Conservation (phyloP, 2,113 vertebrate species). For the Struthidea cinerea region DNA sequence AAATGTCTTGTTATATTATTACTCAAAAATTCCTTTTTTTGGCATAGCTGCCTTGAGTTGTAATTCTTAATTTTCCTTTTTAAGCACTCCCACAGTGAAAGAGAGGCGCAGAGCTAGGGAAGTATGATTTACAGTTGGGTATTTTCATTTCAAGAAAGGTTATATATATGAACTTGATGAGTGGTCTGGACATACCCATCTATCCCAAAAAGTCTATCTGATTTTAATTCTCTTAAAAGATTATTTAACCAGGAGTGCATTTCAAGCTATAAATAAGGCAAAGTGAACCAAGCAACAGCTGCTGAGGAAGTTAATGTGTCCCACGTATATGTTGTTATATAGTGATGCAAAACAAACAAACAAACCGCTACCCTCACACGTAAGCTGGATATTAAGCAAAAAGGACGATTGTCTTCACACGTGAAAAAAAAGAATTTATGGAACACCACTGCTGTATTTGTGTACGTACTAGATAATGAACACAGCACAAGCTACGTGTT, state of each 20-base stretch:
- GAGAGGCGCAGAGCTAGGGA: neutral
- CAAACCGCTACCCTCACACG: neutral
- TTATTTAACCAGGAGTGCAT: conserved; percentile 33
- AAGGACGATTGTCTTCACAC: neutral
- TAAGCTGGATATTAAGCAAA: neutral
- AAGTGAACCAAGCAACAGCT: conserved; percentile 41
- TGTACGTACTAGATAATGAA: neutral
- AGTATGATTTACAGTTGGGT: neutral
- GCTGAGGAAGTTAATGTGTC: conserved; percentile 38
- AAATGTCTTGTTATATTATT: neutral
- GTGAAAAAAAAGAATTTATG: neutral
- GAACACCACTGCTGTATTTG: neutral
- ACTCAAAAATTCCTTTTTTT: neutral
- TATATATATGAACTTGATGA: neutral
- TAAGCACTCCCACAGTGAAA: neutral
- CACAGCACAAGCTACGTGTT: neutral
- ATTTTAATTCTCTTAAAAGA: conserved; percentile 49
- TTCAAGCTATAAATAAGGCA: conserved; percentile 11
- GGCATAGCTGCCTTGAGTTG: neutral
- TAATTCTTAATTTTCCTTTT: conserved; percentile 18
- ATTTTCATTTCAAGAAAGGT: neutral
- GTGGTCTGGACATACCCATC: neutral
- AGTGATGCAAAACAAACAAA: conserved; percentile 7
- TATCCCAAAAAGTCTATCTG: conserved; percentile 3
- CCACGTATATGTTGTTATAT: neutral